Base-by-base conservation (phyloP, 2,113 vertebrate species). In the Calyptomena viridis region DNA sequence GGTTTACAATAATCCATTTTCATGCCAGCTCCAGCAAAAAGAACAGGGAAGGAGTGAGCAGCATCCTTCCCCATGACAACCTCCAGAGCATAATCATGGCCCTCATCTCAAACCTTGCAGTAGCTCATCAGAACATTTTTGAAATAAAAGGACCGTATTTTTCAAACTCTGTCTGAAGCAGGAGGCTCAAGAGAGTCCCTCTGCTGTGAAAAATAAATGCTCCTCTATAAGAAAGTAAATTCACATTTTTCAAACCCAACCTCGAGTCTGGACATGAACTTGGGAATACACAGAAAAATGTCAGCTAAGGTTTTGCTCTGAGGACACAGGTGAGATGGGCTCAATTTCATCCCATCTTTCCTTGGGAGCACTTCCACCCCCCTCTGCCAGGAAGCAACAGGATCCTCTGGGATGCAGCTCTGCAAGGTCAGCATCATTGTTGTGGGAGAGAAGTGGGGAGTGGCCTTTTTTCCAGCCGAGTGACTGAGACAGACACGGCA, bases 1-100 rank as follows among this genome's bases (percentile, higher is more conserved):
- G 77, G 49, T 56, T 95, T 37, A 59, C 55, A 86, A 90, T 90
- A 95, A 94, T 93, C 80, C 66, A 68, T 97, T 94, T 95, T 92
- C 89, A 79, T 89, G 89, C 87, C 84, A 84, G 50, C 44, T 81
- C 52, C 83, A 33, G 77, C 28, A 47, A 78, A 83, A 82, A 81
- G 75, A 37, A n/a, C 37, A 77, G 60, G 50, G 79, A 53, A 86
- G 62, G 76, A 68, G 83, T 72, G 89, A 92, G 69, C 52, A 82
- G 81, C 73, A 82, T 78, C 91, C 52, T 91, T 84, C n/a, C 62
- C 49, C 28, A 5, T 56, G 84, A 78, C 86, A 94, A 49, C 46
- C 86, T 84, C 47, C 47, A 40, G 69, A 78, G 64, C 76, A 44
- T 30, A 71, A 93, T 87, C 0, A 0, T 59, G 69, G 68, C 69